These are phyloP conservation scores for Peromyscus leucopus DNA, from an alignment of 2,113 vertebrate species.

Conservation along the genomic window DNA sequence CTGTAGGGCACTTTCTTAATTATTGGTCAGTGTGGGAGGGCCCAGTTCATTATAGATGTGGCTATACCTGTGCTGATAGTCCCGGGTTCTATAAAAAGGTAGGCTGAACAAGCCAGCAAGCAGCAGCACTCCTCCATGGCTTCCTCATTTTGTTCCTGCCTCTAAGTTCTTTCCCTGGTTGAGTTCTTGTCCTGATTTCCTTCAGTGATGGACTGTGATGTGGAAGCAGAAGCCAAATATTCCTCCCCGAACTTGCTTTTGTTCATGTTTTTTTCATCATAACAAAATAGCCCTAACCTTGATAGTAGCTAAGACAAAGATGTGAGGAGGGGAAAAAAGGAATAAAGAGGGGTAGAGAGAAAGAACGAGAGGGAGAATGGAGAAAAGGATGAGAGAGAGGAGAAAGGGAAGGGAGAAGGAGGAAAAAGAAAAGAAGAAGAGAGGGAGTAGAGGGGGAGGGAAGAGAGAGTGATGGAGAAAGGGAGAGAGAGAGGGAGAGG, in stretches of 20 bases:
- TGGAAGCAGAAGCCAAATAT: background rate
- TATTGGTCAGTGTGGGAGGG: background rate
- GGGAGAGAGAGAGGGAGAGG: no score
- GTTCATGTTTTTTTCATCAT: background rate
- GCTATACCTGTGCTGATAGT: background rate
- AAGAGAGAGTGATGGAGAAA: no score
- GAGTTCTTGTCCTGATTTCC: background rate
- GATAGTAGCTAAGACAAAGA: background rate
- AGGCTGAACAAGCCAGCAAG: background rate
- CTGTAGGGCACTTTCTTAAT: background rate
- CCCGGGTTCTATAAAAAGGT: background rate
- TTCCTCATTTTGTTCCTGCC: background rate
- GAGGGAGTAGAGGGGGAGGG: background rate
- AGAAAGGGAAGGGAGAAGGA: background rate
- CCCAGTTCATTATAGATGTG: background rate
- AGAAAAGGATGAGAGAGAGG: background rate
- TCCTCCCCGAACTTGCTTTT: background rate
- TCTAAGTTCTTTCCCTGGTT: background rate
- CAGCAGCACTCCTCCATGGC: background rate
- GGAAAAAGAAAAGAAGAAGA: no score
- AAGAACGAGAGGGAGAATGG: background rate
- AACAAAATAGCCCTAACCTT: background rate
- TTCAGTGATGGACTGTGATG: background rate
- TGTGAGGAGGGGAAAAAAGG: background rate
- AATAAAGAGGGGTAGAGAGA: background rate